Evolutionary conservation across 2,888 invertebrate genomes (phyloP), one percentile per base, ranked within the genome.

Genomic region (Plagiodera versicolora): DNA sequence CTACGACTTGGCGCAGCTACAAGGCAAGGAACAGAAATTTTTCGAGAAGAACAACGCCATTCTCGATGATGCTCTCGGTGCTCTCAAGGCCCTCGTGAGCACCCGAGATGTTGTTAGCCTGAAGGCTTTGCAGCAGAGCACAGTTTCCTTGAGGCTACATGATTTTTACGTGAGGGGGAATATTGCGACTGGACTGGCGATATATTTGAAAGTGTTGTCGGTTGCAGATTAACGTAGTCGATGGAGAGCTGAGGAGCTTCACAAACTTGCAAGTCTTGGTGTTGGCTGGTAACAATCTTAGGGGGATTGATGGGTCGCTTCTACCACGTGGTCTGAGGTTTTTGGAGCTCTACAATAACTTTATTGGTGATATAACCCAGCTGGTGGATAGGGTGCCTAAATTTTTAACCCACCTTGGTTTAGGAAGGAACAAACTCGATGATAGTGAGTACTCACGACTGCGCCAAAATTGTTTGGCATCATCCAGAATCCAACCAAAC

Each of bases 261-360:
- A 67, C 72, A 47, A 78, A 81, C 24, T 68, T 86, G 1, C 70
- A 80, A 39, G 76, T 80, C 17, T 74, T 86, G 18, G 81, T 80
- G 69, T 73, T 86, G 28, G 80, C 81, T 58, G 83, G 82, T 9
- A 81, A 81, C 64, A 79, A 73, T 70, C 56, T 81, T 5, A 65
- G 59, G 51, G 73, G 79, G 1, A 55, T 85, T 0, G 71, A 79
- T 47, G 74, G 81, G 1, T 67, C 66, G 8, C 62, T 75, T 35
- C 72, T 86, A 52, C 84, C 85, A 3, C 70, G 72, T 49, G 73
- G 74, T 10, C 66, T 86, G 28, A 76, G 73, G 69, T 75, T 74
- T 67, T 73, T 86, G 14, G 85, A 86, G 71, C 76, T 80, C 18
- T 83, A 82, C 73, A 77, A 80, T 14, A 86, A 86, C 74, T 66